Evolutionary conservation across 1,140 invertebrate genomes (phyloP).

Genomic region (Lordiphosa stackelbergi): DNA sequence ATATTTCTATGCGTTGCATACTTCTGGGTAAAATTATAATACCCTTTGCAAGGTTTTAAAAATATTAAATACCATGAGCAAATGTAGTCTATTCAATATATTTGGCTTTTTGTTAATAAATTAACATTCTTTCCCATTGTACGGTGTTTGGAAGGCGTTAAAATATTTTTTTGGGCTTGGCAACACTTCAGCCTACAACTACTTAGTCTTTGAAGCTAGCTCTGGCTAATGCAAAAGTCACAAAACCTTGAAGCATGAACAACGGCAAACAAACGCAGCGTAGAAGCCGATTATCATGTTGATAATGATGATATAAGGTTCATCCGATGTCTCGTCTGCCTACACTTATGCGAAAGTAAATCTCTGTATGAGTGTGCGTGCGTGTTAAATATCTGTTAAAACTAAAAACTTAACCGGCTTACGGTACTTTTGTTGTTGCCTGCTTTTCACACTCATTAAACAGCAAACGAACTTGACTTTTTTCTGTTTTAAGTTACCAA

Average conservation of each 20-base stretch:
- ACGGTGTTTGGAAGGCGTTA: constrained; percentile 8
- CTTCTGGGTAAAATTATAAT: no score
- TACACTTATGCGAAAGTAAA: constrained; percentile 27
- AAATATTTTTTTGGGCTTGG: constrained; percentile 54
- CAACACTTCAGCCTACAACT: constrained; percentile 26
- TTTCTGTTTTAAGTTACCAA: constrained; percentile 40
- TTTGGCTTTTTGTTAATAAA: no score
- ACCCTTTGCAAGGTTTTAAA: no score
- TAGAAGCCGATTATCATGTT: constrained; percentile 2
- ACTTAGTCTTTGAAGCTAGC: constrained; percentile 41
- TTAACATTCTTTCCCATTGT: no score
- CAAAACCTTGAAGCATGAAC: constrained; percentile 68
- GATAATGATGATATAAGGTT: constrained; percentile 42
- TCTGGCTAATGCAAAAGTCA: constrained; percentile 65
- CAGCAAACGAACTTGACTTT: constrained; percentile 50
- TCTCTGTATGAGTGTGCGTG: constrained; percentile 20
- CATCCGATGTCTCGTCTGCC: constrained; percentile 28
- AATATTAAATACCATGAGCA: no score
- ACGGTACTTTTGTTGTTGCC: constrained; percentile 44
- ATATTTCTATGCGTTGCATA: no score
- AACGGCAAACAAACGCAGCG: constrained; percentile 64
- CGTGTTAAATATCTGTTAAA: constrained; percentile 64
- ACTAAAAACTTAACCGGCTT: constrained; percentile 56
- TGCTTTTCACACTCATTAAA: constrained; percentile 61
- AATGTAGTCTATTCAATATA: no score